These are phyloP conservation scores for Chironomus riparius DNA, from an alignment of 2,888 invertebrate genomes.

Conservation along the genomic window DNA sequence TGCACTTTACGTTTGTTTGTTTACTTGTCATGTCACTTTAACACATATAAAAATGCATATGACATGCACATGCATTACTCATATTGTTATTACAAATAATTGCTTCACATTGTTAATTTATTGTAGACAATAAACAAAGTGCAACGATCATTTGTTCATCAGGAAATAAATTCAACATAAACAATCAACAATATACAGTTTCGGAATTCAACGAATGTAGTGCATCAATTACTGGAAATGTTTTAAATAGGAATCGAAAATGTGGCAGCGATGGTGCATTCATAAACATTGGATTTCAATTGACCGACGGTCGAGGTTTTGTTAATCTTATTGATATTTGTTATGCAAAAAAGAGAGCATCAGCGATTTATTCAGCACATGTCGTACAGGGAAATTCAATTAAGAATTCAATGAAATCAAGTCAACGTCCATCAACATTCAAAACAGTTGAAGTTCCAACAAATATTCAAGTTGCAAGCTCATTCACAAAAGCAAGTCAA, in stretches of 20 bases:
- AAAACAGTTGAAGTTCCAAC: slow-evolving; percentile 33
- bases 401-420: slow-evolving; percentile 26
- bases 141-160: slow-evolving; percentile 1
- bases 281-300: slow-evolving; percentile 28
- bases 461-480: slow-evolving; percentile 31
- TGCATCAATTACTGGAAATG: neutral
- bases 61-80: neutral
- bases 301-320: slow-evolving; percentile 21
- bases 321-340: slow-evolving; percentile 28
- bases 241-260: neutral
- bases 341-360: slow-evolving; percentile 28
- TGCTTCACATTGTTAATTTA: neutral
- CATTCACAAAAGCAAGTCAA: slow-evolving; percentile 36
- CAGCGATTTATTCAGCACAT: slow-evolving; percentile 28
- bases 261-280: slow-evolving; percentile 25
- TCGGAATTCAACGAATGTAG: slow-evolving; percentile 16
- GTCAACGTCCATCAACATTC: slow-evolving; percentile 34
- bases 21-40: neutral
- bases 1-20: neutral
- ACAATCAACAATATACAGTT: neutral
- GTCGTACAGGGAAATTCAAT: slow-evolving; percentile 27
- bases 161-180: slow-evolving; percentile 15
- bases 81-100: neutral
- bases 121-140: slow-evolving; percentile 13
- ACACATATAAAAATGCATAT: neutral